A percentile compares a stretch with the other conserved stretches of the same genome.
Conservation (phyloP, 2,113 vertebrate genomes). For the Rhipidura dahli region DNA sequence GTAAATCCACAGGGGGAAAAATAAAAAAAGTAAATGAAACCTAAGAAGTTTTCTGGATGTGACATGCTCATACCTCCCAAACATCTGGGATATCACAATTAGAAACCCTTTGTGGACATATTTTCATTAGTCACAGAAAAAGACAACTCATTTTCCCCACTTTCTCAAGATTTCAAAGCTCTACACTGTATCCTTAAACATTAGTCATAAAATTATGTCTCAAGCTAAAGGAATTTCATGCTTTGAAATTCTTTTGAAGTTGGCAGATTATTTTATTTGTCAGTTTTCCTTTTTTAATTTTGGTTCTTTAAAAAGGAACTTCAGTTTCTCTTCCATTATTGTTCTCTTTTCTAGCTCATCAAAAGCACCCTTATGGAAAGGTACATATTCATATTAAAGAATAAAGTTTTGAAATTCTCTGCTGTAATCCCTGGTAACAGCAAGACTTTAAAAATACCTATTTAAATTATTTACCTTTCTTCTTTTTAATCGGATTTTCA, state of each 20-base stretch:
- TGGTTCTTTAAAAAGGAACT: not conserved
- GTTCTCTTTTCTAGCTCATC: not conserved
- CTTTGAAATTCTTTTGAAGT: slow-evolving; percentile 32
- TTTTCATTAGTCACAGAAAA: slow-evolving; percentile 27
- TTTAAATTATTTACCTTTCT: not conserved
- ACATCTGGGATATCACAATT: not conserved
- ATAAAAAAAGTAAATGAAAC: not conserved
- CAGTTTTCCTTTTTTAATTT: not conserved
- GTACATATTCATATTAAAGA: not conserved
- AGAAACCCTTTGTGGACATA: not conserved
- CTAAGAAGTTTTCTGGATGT: not conserved
- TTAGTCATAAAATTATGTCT: slow-evolving; percentile 18
- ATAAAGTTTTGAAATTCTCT: not conserved
- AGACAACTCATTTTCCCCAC: not conserved
- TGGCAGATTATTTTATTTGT: not conserved
- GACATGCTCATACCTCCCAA: not conserved
- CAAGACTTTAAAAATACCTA: not conserved
- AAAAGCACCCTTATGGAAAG: not conserved
- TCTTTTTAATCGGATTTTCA: not conserved
- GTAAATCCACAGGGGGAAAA: not conserved
- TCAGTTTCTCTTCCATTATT: not conserved
- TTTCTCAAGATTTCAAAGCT: slow-evolving; percentile 39
- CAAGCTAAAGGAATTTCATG: not conserved
- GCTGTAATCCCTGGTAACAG: not conserved
- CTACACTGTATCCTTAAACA: not conserved